These are phyloP conservation scores for Rhopalosiphum padi DNA, from an alignment of 1,140 invertebrate genomes.

Conservation along the genomic window DNA sequence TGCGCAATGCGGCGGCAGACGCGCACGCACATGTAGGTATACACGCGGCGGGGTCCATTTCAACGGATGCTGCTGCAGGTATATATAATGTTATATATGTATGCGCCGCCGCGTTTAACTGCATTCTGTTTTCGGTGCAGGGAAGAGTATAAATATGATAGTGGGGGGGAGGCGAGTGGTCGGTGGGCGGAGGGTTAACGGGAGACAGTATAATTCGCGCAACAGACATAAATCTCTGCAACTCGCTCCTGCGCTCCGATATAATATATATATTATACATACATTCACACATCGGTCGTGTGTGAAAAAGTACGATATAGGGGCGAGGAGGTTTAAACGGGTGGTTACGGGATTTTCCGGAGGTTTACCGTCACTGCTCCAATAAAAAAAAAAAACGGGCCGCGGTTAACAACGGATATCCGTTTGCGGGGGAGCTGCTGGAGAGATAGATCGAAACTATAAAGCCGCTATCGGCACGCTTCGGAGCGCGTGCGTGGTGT, in stretches of 20 bases:
- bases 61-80: not conserved
- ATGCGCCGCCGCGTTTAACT: constrained; percentile 34
- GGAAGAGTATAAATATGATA: not conserved
- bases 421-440: not conserved
- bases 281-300: not conserved
- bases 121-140: constrained; percentile 4
- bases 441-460: not conserved
- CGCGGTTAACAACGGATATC: constrained; percentile 51
- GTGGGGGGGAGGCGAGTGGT: too few relatives aligned
- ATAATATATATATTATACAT: not conserved
- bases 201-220: constrained; percentile 42
- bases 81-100: not conserved
- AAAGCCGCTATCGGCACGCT: not conserved
- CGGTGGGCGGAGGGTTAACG: not conserved
- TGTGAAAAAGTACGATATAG: not conserved
- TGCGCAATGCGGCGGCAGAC: constrained; percentile 34
- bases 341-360: constrained; percentile 23
- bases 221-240: constrained; percentile 50
- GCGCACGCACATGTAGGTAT: not conserved
- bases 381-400: constrained; percentile 37
- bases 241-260: not conserved
- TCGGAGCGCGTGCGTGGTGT: not conserved
- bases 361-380: constrained; percentile 27
- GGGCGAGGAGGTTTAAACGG: not conserved
- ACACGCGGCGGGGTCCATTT: not conserved